phyloP scores from a whole-genome alignment of 37 sponge, comb jelly and placozoan genomes.

The Dysidea cf. avara region DNA sequence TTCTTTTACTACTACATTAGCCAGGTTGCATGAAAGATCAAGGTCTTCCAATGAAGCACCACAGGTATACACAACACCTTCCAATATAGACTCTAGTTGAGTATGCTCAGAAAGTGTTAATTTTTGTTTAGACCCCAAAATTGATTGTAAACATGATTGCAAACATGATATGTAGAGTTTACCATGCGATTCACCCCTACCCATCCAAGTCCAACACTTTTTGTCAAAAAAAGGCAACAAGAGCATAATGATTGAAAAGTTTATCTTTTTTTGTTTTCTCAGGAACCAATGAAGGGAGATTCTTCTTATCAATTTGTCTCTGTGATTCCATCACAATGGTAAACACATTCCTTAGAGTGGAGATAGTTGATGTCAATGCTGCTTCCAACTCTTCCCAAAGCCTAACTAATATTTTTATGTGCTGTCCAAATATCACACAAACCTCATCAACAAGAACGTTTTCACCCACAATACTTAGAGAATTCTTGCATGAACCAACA shows the following conservation, averaged over 20 bases:
- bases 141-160: neutral
- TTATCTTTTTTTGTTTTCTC: conserved; percentile 8
- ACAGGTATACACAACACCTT: too few species aligned
- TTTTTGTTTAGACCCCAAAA: too few species aligned
- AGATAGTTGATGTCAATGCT: too few species aligned
- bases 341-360: neutral
- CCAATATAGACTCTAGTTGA: too few species aligned
- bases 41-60: too few species aligned
- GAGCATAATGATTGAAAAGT: neutral
- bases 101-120: too few species aligned
- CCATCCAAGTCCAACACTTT: neutral
- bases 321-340: too few species aligned
- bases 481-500: conserved; percentile 5
- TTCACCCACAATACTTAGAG: conserved; percentile 4
- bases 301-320: too few species aligned
- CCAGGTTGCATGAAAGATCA: too few species aligned
- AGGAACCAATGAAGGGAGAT: too few species aligned
- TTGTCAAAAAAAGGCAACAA: neutral
- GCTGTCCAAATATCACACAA: conserved; percentile 3
- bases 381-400: too few species aligned
- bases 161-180: neutral
- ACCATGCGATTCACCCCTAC: neutral
- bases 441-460: conserved; percentile 1
- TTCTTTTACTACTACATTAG: too few species aligned
- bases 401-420: conserved; percentile 2